Base-by-base conservation (phyloP, 2,113 vertebrate species). In the Phyllostomus hastatus region DNA sequence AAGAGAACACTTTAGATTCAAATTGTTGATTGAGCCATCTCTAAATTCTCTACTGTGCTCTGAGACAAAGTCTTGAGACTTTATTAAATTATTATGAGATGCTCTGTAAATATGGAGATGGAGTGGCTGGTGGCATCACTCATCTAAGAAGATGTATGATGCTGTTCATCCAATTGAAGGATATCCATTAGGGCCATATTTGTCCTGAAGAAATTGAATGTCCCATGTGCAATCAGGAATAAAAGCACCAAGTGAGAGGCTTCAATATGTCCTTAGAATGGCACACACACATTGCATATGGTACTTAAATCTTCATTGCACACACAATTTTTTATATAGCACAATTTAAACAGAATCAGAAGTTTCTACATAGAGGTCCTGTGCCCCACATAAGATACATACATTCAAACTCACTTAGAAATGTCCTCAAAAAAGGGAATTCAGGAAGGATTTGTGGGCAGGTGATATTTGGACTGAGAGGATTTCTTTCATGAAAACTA, bases 231-330 rank as follows among this genome's bases (percentile, higher is more conserved):
- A 86, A 26, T 91, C 28, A 78, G 61, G 35, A 66, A 52, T 43
- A 88, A 95, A 93, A 78, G 67, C 35, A 76, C 22, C 20, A 31
- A 88, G 22, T 31, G 22, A 52, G 52, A 85, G 66, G 2, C 24
- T 11, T 79, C 57, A 7, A 20, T 86, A 69, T 67, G 22, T 50
- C 52, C 57, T 88, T 43, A n/a, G 33, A 69, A 57, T 67, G 41
- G 26, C 48, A 64, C 8, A 48, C 6, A 64, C 22, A 79, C 54
- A 57, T 70, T 82, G 82, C 43, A 73, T 3, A 19, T n/a, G 69
- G 11, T 61, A 46, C n/a, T 78, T 94, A 73, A 91, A 82, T 93
- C 46, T 79, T 95, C 82, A 91, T 86, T 67, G 73, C 7, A 14
- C 0, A 0, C 2, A 52, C 70, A 2, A 0, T 64, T 66, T 57